These are phyloP conservation scores for Drosophila sucinea DNA, from an alignment of 1,140 invertebrate species.

Conservation along the genomic window DNA sequence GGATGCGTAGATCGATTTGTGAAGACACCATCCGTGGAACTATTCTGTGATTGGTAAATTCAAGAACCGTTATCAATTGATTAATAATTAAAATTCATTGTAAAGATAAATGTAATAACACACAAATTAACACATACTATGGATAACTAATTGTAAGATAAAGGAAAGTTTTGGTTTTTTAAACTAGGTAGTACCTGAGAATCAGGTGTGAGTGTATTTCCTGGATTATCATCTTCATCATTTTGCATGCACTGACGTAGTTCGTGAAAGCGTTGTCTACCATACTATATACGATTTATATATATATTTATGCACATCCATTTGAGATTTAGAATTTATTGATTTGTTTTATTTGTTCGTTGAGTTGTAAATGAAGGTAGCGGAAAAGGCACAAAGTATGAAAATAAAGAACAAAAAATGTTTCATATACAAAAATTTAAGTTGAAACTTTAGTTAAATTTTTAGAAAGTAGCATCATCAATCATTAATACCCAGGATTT, in stretches of 20 bases:
- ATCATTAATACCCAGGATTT: neutral
- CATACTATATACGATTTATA: conserved; percentile 73
- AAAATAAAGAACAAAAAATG: conserved; percentile 75
- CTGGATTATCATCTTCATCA: conserved; percentile 88
- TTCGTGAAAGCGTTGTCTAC: conserved; percentile 90
- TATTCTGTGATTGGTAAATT: conserved; percentile 70
- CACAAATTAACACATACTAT: conserved; percentile 21
- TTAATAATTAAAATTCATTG: neutral
- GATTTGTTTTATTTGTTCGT: conserved; percentile 34
- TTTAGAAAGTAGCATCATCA: conserved; percentile 1
- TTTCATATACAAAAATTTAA: conserved; percentile 65
- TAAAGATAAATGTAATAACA: conserved; percentile 25
- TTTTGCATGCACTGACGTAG: conserved; percentile 92
- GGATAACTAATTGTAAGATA: conserved; percentile 5
- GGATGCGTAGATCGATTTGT: conserved; percentile 86
- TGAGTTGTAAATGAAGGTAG: conserved; percentile 56
- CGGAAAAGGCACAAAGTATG: conserved; percentile 61
- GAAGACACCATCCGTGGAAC: conserved; percentile 85
- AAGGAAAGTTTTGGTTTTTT: conserved; percentile 25
- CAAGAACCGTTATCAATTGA: conserved; percentile 21
- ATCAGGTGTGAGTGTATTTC: conserved; percentile 89
- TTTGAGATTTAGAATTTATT: conserved; percentile 47
- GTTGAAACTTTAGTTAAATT: conserved; percentile 22
- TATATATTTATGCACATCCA: conserved; percentile 44
- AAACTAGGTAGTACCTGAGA: conserved; percentile 89